Base-by-base conservation (phyloP, 2,888 invertebrate genomes). In the Notocelia uddmanniana region DNA sequence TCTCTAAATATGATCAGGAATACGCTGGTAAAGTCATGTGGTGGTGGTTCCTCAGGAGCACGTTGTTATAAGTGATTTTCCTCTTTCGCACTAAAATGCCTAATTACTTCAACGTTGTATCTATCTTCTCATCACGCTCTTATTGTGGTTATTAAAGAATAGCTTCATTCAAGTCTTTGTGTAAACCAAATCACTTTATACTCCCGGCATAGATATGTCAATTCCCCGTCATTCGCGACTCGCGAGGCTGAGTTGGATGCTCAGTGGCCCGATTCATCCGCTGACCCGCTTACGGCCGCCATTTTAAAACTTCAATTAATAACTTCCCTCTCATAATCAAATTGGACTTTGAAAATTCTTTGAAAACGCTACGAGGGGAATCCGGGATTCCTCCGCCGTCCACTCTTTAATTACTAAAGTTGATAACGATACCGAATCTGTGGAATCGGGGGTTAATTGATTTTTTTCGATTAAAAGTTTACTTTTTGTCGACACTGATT, bases 281-380 rank as follows among this genome's bases (percentile, higher is more conserved):
- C 31, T 77, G 75, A 77, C 78, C 77, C 75, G 76, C 73, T 77
- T 79, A 75, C 77, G 48, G 55, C 73, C 37, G 31, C 68, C 55
- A 77, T 80, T 83, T 84, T 79, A 85, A 84, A 89, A 89, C 83
- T 85, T 84, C 85, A 84, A 88, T 86, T 89, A 86, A 87, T 88
- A 87, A 87, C 82, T 83, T 76, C 77, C 79, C 82, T 83, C 78
- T 85, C 82, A 84, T 82, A 86, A 86, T 86, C 80, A 83, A 89
- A 87, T 88, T 81, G 81, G 79, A 83, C 85, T 85, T 74, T 59
- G 52, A 66, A 77, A 82, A 83, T 83, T 84, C 84, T 83, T 83
- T 76, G 62, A 62, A 59, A 80, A 76, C 78, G 78, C 76, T 73
- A 73, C 76, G 79, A 78, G 80, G 81, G 81, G 80, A 78, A 78